phyloP scores from a whole-genome alignment of 2,797 vertebrate species.

The Myotis planiceps region DNA sequence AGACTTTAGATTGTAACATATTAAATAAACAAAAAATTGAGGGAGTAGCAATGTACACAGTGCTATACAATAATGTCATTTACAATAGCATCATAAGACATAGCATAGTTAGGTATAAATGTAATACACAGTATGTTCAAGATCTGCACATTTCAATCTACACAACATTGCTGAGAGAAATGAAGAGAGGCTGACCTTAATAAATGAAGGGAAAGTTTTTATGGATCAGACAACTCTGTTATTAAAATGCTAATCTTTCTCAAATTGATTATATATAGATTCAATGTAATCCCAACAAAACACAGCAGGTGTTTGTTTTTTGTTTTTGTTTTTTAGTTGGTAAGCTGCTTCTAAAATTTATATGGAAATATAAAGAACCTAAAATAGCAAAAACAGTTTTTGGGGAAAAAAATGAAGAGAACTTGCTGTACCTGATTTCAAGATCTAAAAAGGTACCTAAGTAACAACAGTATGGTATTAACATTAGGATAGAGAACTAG shows the following conservation, averaged over 20 bases:
- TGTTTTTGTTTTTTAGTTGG: not conserved
- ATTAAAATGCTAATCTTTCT: conserved; percentile 15
- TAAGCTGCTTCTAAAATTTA: not conserved
- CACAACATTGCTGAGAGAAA: not conserved
- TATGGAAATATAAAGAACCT: not conserved
- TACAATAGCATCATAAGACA: not conserved
- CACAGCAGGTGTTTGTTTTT: not conserved
- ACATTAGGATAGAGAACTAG: not conserved
- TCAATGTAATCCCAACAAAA: not conserved
- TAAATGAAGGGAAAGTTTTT: not conserved
- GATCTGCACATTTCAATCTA: not conserved
- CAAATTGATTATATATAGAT: not conserved
- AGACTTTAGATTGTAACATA: not conserved
- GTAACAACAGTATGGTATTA: not conserved
- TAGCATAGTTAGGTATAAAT: not conserved
- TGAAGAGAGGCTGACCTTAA: not conserved
- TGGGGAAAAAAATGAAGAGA: not conserved
- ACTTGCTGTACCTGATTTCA: not conserved
- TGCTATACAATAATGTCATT: not conserved
- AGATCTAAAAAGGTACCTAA: not conserved
- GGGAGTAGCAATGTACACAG: not conserved
- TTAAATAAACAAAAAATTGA: not conserved
- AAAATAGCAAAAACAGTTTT: not conserved
- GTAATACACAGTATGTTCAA: not conserved
- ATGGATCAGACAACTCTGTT: not conserved